These are phyloP conservation scores for Chelmon rostratus DNA, from an alignment of 2,797 vertebrate genomes.

Conservation along the genomic window DNA sequence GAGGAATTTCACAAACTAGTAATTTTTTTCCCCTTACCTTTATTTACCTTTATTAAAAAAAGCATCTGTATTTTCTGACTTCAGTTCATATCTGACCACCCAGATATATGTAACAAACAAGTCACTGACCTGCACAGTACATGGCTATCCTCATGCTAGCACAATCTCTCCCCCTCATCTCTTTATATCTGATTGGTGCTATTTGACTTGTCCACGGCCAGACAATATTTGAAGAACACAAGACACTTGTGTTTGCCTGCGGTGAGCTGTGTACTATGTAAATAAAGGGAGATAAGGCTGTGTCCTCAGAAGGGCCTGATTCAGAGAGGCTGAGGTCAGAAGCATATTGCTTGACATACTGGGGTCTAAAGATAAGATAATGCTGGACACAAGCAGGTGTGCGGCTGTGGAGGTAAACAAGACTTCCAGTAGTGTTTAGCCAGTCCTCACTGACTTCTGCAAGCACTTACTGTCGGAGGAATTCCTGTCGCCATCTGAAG, in stretches of 20 bases:
- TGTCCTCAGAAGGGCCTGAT: neutral
- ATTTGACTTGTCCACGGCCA: neutral
- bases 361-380: constrained; percentile 21
- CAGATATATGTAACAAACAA: neutral
- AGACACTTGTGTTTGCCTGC: neutral
- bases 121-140: neutral
- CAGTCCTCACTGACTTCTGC: neutral
- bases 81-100: neutral
- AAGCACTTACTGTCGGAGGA: neutral
- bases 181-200: neutral
- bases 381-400: constrained; percentile 1
- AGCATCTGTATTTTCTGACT: neutral
- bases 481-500: neutral
- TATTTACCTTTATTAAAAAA: neutral
- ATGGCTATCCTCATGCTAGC: neutral
- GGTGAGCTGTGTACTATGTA: neutral
- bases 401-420: constrained; percentile 10
- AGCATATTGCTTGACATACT: constrained; percentile 13
- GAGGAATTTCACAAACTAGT: neutral
- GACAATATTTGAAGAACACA: constrained; percentile 1
- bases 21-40: neutral
- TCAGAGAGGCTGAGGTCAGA: constrained; percentile 12
- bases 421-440: neutral
- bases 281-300: constrained; percentile 20
- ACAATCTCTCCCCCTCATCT: neutral